Evolutionary conservation across 2,888 invertebrate species (phyloP).

Genomic region (Heliconius hortense): DNA sequence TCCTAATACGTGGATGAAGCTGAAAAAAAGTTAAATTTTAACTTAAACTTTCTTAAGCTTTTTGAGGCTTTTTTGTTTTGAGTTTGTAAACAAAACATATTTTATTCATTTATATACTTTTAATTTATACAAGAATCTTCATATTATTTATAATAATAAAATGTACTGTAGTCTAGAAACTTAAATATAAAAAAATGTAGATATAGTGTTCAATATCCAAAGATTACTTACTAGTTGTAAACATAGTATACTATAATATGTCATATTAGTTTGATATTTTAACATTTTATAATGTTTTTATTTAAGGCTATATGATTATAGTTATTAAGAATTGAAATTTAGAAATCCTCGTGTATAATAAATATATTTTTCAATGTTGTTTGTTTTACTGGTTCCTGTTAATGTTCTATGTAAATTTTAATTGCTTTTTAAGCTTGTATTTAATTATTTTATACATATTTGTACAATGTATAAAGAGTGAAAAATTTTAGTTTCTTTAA

Average conservation of each 20-base stretch:
- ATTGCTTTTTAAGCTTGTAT: not conserved
- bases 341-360: slow-evolving; percentile 3
- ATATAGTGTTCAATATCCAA: slow-evolving; percentile 6
- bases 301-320: not conserved
- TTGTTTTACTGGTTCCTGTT: not conserved
- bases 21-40: too few relatives aligned
- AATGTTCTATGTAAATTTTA: not conserved
- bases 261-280: not conserved
- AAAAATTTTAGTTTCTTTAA: too few relatives aligned
- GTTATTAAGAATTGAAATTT: not conserved
- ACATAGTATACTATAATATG: not conserved
- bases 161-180: too few relatives aligned
- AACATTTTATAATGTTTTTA: not conserved
- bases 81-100: too few relatives aligned
- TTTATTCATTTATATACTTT: too few relatives aligned
- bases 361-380: not conserved
- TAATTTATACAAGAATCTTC: too few relatives aligned
- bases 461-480: too few relatives aligned
- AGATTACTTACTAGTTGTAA: not conserved
- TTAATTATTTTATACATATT: too few relatives aligned
- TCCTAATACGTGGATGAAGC: too few relatives aligned
- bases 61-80: too few relatives aligned
- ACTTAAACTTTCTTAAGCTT: too few relatives aligned
- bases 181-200: not conserved
- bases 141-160: too few relatives aligned